Percentiles rank a stretch among this genome's conserved stretches.
Evolutionary conservation across 2,797 vertebrate genomes (phyloP).

Genomic region (Falco cherrug): DNA sequence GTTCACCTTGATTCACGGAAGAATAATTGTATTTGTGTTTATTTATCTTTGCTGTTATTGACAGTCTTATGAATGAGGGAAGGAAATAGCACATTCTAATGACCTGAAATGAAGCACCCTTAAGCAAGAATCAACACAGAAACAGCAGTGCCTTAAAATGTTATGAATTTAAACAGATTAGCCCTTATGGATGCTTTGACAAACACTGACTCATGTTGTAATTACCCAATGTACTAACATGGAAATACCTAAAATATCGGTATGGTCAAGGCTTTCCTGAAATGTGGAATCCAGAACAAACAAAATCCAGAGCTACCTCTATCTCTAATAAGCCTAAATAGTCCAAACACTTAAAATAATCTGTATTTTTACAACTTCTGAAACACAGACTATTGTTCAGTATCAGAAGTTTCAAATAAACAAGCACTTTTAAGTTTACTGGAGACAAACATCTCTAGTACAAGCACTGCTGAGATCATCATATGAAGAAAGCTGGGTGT

Average conservation of each 20-base stretch:
- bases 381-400: neutral
- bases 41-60: neutral
- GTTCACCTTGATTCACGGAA: neutral
- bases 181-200: neutral
- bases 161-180: neutral
- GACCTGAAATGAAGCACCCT: neutral
- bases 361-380: neutral
- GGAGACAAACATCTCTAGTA: neutral
- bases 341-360: neutral
- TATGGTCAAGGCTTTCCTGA: neutral
- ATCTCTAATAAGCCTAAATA: neutral
- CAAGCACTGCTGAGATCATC: neutral
- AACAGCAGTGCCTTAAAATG: neutral
- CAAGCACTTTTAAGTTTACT: neutral
- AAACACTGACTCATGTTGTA: neutral
- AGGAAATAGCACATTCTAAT: neutral
- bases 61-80: neutral
- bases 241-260: neutral
- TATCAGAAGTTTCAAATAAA: neutral
- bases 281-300: neutral
- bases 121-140: neutral
- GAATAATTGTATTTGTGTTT: neutral
- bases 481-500: neutral
- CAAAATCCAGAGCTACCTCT: neutral
- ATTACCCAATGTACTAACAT: neutral